Evolutionary conservation across 1,140 invertebrate species (phyloP).

Genomic region (Battus philenor): DNA sequence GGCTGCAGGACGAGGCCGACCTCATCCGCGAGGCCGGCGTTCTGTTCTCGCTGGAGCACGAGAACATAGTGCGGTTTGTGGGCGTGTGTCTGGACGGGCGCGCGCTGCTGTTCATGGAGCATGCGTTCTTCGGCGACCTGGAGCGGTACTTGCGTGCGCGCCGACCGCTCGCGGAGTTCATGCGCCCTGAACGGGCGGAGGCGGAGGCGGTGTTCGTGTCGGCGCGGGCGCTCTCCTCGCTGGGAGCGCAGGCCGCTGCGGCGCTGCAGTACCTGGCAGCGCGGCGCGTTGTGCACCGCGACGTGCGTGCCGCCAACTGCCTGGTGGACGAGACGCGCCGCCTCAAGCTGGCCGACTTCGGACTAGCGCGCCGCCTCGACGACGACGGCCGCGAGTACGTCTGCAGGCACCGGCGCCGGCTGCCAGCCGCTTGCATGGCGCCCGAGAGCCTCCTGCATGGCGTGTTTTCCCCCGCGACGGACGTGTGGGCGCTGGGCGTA

Average conservation of each 20-base stretch:
- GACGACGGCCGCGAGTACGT: conserved; percentile 68
- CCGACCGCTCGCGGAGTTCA: conserved; percentile 19
- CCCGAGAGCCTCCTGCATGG: conserved; percentile 87
- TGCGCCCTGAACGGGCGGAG: conserved; percentile 47
- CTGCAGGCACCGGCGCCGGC: conserved; percentile 80
- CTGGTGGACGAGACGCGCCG: conserved; percentile 87
- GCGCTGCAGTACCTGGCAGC: conserved; percentile 88
- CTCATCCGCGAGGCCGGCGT: conserved; percentile 94
- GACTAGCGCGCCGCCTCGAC: conserved; percentile 91
- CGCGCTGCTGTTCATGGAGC: conserved; percentile 47
- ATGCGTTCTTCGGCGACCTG: conserved; percentile 46
- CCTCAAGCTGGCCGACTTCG: conserved; percentile 94
- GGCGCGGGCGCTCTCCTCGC: conserved; percentile 83
- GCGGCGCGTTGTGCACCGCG: conserved; percentile 89
- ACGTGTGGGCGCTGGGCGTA: conserved; percentile 92
- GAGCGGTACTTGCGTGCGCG: conserved; percentile 34
- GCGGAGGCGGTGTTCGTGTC: conserved; percentile 80
- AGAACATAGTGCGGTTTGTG: conserved; percentile 46
- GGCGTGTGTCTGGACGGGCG: conserved; percentile 47
- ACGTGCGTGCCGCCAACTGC: conserved; percentile 92
- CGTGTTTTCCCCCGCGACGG: conserved; percentile 87
- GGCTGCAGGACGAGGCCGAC: conserved; percentile 91
- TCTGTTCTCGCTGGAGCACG: conserved; percentile 88
- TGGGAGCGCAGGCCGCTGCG: conserved; percentile 91
- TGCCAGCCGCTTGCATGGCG: conserved; percentile 96